Conservation (phyloP, 1,140 invertebrate species). For the Drosophila nikananu region DNA sequence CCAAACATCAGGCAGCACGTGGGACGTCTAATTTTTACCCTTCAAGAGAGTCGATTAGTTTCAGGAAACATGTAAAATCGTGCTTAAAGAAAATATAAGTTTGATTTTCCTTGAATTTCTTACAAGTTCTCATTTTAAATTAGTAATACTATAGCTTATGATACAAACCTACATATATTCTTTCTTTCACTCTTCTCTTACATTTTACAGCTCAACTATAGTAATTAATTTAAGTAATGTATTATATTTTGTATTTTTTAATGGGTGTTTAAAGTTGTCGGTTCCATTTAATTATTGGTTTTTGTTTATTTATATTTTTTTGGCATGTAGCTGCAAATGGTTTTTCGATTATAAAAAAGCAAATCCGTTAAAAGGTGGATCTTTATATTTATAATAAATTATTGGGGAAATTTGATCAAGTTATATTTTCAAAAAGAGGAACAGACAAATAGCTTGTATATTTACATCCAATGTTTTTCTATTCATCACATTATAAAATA, state of each 20-base stretch:
- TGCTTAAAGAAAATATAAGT: background rate
- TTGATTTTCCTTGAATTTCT: background rate
- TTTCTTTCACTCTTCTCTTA: background rate
- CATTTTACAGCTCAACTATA: background rate
- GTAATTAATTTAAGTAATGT: background rate
- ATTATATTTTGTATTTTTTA: background rate
- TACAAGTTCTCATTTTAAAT: background rate
- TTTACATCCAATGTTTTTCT: background rate
- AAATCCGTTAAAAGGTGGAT: too few species aligned
- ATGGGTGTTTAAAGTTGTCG: background rate
- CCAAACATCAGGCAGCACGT: constrained; percentile 13
- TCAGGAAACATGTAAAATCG: background rate
- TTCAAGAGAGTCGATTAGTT: background rate
- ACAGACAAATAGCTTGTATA: background rate
- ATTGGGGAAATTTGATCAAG: background rate
- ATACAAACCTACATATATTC: background rate
- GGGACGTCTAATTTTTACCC: background rate
- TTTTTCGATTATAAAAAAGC: constrained; percentile 24
- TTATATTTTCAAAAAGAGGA: background rate
- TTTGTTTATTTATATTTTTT: constrained; percentile 61
- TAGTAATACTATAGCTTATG: background rate
- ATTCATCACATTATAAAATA: background rate
- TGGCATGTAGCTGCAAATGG: background rate
- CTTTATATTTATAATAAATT: background rate
- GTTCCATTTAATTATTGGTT: background rate